Evolutionary conservation across 2,113 vertebrate genomes (phyloP), one percentile per base, ranked within the genome.

Genomic region (Sylvietta virens): DNA sequence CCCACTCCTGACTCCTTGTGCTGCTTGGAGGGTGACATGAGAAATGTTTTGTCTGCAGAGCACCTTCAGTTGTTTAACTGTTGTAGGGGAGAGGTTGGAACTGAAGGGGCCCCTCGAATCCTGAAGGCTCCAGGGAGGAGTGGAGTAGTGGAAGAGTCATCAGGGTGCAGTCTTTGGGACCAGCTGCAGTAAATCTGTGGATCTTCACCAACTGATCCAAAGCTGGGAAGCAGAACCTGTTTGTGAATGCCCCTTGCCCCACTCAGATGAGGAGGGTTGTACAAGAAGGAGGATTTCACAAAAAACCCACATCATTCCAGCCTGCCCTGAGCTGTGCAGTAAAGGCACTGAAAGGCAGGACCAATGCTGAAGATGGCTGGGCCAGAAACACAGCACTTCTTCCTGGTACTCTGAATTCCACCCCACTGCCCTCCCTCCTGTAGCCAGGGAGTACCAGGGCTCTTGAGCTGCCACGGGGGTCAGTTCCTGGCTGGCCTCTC

Each of bases 71-170:
- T 71, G 80, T 65, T 47, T 37, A 66, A 40, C 20, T 48, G 20
- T 26, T 67, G 35, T 13, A 42, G 44, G 7, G 47, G 30, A 82
- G 57, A 45, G 27, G 42, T 18, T 54, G 50, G 81, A 87, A 64
- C 35, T 1, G 2, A 33, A 11, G 7, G 13, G 50, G 37, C 12
- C 31, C 11, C 28, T 58, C 0, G 0, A 33, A 54, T 79, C 17
- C 44, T 44, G 70, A 79, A 79, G 40, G 51, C 35, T 58, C 61
- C 33, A 27, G 22, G 48, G 53, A 78, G 16, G 62, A 71, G 26
- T 3, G 5, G 35, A 79, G 31, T 13, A 23, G n/a, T 31, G 50
- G 44, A 65, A 30, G n/a, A 51, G 40, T 67, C 10, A 0, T 24
- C 58, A 83, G 54, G 30, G n/a, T 64, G 53, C 48, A 79, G 53